Evolutionary conservation across 2,888 invertebrate genomes (phyloP), one percentile per base, ranked within the genome.

Genomic region (Aplocera efformata): DNA sequence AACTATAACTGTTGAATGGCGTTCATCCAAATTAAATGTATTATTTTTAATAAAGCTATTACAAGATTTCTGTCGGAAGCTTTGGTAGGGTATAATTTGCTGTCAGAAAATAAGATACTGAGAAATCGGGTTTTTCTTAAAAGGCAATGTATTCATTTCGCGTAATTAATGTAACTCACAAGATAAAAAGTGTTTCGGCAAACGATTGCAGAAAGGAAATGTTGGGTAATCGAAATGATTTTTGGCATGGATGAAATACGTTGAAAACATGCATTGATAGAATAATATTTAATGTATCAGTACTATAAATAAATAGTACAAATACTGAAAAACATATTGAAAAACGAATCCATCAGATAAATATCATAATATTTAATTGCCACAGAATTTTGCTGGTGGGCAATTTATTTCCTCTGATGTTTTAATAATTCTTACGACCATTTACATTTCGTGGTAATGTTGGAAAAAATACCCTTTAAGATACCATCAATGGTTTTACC

Each of bases 81-180:
- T 50, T 53, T 60, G 65, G 56, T 64, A 67, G 55, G 32, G 48
- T 42, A 39, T 65, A 67, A 73, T 69, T 67, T 67, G 67, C 42
- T 27, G 50, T 48, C 50, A 55, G 51, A 64, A 67, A 60, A 53
- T 48, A 50, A 43, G 35, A 48, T 50, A 56, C 28, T 48, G 51
- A 35, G 46, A 53, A 48, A 49, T 47, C 57, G 43, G 50, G 48
- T 59, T 58, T 60, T 60, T 58, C 70, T 43, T 52, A 71, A 67
- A 78, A 68, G 73, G 75, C 48, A 53, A 65, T 63, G 58, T 60
- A 63, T 69, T 58, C 46, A 56, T 62, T 66, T 64, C 54, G 48
- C 42, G 53, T 64, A 67, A 75, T 75, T 69, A 69, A 67, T 51
- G 58, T 50, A 48, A 49, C 45, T 32, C 45, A 48, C 53, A 40